Evolutionary conservation across 2,797 vertebrate genomes (phyloP).

Genomic region (Sphenopsis melanotis): DNA sequence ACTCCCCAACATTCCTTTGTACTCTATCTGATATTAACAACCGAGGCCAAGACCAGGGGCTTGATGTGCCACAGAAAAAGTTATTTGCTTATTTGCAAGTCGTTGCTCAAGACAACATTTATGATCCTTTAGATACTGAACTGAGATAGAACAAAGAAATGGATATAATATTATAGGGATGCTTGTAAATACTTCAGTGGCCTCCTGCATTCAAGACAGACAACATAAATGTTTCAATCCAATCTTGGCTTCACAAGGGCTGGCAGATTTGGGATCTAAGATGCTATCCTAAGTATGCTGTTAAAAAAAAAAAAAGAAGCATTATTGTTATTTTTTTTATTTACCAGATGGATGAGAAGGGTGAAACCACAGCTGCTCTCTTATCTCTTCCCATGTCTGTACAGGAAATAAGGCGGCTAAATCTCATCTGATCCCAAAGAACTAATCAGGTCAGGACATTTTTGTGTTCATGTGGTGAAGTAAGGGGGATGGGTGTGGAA

Average conservation of each 20-base stretch:
- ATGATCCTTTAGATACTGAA: neutral
- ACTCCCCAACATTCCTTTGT: neutral
- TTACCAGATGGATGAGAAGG: neutral
- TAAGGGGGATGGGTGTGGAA: neutral
- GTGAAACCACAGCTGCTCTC: constrained; percentile 32
- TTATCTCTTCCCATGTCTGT: constrained; percentile 48
- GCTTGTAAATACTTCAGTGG: neutral
- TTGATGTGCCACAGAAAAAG: neutral
- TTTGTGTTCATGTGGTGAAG: constrained; percentile 1
- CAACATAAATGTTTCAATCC: neutral
- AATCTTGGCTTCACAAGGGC: neutral
- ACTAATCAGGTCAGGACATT: constrained; percentile 39
- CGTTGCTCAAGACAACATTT: neutral
- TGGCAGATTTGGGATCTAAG: neutral
- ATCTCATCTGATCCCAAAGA: constrained; percentile 24
- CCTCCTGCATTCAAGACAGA: neutral
- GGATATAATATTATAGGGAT: neutral
- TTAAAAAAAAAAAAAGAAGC: neutral
- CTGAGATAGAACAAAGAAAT: neutral
- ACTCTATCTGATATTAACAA: neutral
- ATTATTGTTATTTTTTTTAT: neutral
- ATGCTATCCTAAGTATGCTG: neutral
- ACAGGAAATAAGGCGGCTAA: constrained; percentile 54
- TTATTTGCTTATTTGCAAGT: neutral
- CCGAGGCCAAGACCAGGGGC: neutral